Evolutionary conservation across 1,140 invertebrate genomes (phyloP).

Genomic region (Drosophila sturtevanti): DNA sequence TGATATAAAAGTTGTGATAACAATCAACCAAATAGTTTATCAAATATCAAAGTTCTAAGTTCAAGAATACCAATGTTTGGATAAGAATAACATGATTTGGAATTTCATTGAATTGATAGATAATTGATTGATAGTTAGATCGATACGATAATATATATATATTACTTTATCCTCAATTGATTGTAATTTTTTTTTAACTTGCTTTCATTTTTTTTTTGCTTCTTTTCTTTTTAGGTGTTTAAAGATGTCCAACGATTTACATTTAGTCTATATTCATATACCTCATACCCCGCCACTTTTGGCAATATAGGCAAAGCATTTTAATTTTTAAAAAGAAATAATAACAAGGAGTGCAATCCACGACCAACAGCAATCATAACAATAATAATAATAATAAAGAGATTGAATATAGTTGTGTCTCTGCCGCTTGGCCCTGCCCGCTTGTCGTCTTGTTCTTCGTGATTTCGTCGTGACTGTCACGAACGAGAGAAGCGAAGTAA

Average conservation of each 20-base stretch:
- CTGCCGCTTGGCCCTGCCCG: slow-evolving; percentile 31
- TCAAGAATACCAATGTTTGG: too few relatives aligned
- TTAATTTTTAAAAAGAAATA: background rate
- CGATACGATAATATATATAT: background rate
- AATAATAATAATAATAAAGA: slow-evolving; percentile 3
- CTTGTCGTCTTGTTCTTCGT: slow-evolving; percentile 72
- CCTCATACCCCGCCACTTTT: slow-evolving; percentile 44
- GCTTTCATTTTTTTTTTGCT: background rate
- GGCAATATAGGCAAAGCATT: slow-evolving; percentile 34
- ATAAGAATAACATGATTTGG: too few relatives aligned
- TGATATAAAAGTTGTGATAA: too few relatives aligned
- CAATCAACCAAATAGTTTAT: too few relatives aligned
- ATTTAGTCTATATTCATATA: slow-evolving; percentile 18
- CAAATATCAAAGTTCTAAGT: too few relatives aligned
- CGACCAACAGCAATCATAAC: background rate
- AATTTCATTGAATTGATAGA: too few relatives aligned
- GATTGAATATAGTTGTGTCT: slow-evolving; percentile 28
- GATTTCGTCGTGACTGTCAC: slow-evolving; percentile 71
- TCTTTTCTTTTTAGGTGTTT: slow-evolving; percentile 15
- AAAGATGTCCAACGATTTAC: slow-evolving; percentile 21
- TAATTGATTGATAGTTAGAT: too few relatives aligned
- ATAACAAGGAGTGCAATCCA: slow-evolving; percentile 1
- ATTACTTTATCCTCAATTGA: background rate
- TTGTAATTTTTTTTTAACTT: background rate
- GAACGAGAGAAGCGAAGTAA: slow-evolving; percentile 78